Evolutionary conservation across 1,140 invertebrate species (phyloP).

Genomic region (Subanguina moxae): DNA sequence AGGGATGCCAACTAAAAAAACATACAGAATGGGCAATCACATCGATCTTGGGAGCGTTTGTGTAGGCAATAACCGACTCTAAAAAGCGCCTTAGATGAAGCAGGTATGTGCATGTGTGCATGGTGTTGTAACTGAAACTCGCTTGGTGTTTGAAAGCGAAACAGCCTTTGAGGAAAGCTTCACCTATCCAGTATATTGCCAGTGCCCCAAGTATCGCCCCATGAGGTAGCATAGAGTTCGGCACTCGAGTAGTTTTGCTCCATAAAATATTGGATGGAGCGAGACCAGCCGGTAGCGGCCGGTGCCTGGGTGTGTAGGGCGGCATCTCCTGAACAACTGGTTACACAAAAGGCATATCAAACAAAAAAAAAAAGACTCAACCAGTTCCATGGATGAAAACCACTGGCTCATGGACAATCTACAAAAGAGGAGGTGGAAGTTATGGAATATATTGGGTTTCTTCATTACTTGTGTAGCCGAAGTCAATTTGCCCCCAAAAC

Average conservation of each 20-base stretch:
- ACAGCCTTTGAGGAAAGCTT: no score
- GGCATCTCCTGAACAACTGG: conserved; percentile 42
- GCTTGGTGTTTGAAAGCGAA: not conserved
- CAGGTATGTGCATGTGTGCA: conserved; percentile 56
- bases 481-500: conserved; percentile 50
- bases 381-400: conserved; percentile 52
- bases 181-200: conserved; percentile 52
- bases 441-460: not conserved
- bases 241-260: conserved; percentile 55
- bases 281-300: conserved; percentile 50
- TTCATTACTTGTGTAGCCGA: conserved; percentile 22
- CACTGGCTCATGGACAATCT: conserved; percentile 53
- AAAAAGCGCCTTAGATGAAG: conserved; percentile 51
- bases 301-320: conserved; percentile 58
- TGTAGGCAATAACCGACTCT: conserved; percentile 55
- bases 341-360: no score
- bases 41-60: conserved; percentile 52
- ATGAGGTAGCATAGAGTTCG: conserved; percentile 57
- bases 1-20: conserved; percentile 40
- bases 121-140: conserved; percentile 30
- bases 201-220: conserved; percentile 59
- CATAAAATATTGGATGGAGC: conserved; percentile 57
- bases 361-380: not conserved
- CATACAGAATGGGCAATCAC: conserved; percentile 54
- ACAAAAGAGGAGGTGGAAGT: not conserved